Base-by-base conservation (phyloP, 2,888 invertebrate genomes). In the Caenorhabditis sp. region DNA sequence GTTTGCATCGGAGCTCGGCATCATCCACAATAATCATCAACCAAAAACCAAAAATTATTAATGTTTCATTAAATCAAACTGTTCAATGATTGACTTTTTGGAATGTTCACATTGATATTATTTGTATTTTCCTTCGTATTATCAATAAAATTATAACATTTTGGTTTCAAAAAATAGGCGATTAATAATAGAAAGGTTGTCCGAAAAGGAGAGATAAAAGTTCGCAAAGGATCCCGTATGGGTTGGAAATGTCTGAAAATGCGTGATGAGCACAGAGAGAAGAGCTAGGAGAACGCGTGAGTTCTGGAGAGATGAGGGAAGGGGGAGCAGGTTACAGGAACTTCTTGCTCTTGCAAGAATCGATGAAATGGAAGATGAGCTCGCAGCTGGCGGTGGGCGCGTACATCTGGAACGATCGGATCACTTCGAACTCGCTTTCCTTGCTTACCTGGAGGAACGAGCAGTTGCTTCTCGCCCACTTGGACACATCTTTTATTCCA, bases 391-490 rank as follows among this genome's bases (percentile, higher is more conserved):
- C 83, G 0, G 67, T 77, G 6, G 85, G 85, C 11, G 77, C 85
- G 51, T 83, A 82, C 74, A 68, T 53, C 70, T 82, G 78, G 18
- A 72, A 79, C 13, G 13, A 13, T 13, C 2, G 13, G 13, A 40
- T 5, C 2, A 2, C 13, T 40, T 13, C 2, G 11, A 13, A 13
- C 6, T 13, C 13, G 40, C 9, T 2, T 11, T 2, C 13, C 13
- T 65, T 11, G 24, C 1, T 22, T 35, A 78, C 71, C 68, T 85
- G 82, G 1, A 87, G 44, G 58, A 83, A 77, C 2, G 67, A 1
- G 51, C 87, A 87, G 64, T 87, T 87, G 24, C 67, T 69, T 32
- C 80, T 68, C 0, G 85, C 83, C 85, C 85, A 87, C 6, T 53
- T 74, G 0, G 80, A 70, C 11, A 85, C 78, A 53, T 87, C 85